These are phyloP conservation scores for Clitarchus hookeri DNA, from an alignment of 2,888 invertebrate genomes.

Conservation along the genomic window DNA sequence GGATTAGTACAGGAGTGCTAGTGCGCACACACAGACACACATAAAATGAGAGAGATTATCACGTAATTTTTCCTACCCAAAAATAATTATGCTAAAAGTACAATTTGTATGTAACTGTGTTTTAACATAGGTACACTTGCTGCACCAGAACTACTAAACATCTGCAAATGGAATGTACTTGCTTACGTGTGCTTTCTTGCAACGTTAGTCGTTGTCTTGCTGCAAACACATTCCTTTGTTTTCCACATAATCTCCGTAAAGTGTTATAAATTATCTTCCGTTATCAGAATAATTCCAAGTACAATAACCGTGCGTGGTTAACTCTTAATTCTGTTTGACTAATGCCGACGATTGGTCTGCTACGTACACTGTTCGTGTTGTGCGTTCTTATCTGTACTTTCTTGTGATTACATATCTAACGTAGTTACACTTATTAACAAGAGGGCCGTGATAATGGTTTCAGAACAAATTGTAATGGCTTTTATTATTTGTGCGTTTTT, in stretches of 20 bases:
- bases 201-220: background rate
- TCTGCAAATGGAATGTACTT: background rate
- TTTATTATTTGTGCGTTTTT: no score
- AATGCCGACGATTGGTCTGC: background rate
- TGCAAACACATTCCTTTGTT: background rate
- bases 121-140: no score
- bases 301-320: background rate
- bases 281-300: background rate
- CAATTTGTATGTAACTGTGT: no score
- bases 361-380: background rate
- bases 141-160: background rate
- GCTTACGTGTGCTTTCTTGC: background rate
- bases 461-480: no score
- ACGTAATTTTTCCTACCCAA: no score
- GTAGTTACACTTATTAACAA: no score
- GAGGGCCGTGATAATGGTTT: no score
- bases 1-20: no score
- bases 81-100: no score
- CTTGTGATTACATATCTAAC: no score
- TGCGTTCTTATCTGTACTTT: background rate
- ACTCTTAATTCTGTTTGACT: background rate
- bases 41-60: no score
- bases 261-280: background rate
- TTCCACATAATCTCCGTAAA: background rate
- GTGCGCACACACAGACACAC: no score